These are phyloP conservation scores for Myotis brandtii DNA, from an alignment of 2,113 vertebrate genomes.

Conservation along the genomic window DNA sequence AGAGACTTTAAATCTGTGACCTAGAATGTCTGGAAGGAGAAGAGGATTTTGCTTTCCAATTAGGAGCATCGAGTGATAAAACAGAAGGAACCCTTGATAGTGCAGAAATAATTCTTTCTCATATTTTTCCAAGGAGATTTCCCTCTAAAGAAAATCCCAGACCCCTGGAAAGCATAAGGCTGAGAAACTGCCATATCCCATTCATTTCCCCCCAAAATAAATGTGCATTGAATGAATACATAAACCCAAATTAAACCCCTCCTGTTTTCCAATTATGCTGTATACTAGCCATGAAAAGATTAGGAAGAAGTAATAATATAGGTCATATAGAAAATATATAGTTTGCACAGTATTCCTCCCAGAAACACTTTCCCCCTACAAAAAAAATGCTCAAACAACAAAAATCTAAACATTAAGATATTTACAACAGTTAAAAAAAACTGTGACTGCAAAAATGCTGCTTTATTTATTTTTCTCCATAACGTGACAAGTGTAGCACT, in stretches of 20 bases:
- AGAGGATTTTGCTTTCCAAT: not conserved
- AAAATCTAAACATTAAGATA: not conserved
- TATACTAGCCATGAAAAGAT: not conserved
- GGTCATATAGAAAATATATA: not conserved
- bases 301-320: not conserved
- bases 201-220: slow-evolving; percentile 1
- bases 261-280: not conserved
- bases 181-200: not conserved
- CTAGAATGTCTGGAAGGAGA: not conserved
- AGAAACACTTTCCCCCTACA: not conserved
- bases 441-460: not conserved
- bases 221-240: not conserved
- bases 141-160: slow-evolving; percentile 9
- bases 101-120: not conserved
- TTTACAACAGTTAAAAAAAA: not conserved
- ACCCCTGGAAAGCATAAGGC: not conserved
- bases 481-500: not conserved
- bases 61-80: not conserved
- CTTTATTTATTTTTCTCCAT: slow-evolving; percentile 44
- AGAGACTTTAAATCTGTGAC: not conserved
- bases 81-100: not conserved
- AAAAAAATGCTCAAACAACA: not conserved
- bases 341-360: not conserved
- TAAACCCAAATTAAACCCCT: not conserved
- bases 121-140: not conserved